Base-by-base conservation (phyloP, 2,113 vertebrate genomes). In the Pituophis catenifer region DNA sequence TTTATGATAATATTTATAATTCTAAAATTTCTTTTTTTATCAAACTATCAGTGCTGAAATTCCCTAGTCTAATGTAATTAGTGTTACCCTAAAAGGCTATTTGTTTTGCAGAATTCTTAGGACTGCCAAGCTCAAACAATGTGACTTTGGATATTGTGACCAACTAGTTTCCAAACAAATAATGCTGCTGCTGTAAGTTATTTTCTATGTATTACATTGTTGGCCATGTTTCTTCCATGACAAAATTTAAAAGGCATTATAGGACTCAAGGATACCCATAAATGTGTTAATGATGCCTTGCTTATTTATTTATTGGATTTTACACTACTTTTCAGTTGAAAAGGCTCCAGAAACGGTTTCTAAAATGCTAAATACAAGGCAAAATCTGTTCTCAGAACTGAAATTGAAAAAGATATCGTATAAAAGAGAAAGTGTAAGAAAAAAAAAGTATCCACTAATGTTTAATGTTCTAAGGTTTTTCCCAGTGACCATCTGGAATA, bases 11-110 rank as follows among this genome's bases (percentile, higher is more conserved):
- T 1, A 89, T 29, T 87, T 11, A 5, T 29, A 10, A 65, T 86
- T 86, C 62, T 95, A 57, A 21, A 95, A 90, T 54, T 89, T 55
- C n/a, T 70, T 4, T 21, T 93, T 92, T 52, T 92, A 53, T 21
- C 58, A 89, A 88, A 12, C 62, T 70, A 3, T 44, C 1, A 0
- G 93, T 87, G 19, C 6, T 94, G 54, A 91, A 55, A 89, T 85
- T 92, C 88, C 0, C 88, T 86, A 0, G 53, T 89, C 7, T 2
- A 81, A 33, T 90, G 44, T 21, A 89, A 89, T 70, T 15, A 93
- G 91, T 95, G 91, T 1, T 3, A 89, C 89, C 12, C 1, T 8
- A 89, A 86, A 91, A 89, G 15, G 91, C 70, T 33, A 15, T 75
- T 75, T 75, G 13, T 81, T 81, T 21, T 19, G 70, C 13, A 12